Conservation (phyloP, 2,888 invertebrate species). For the Drosophila trichaetosa region DNA sequence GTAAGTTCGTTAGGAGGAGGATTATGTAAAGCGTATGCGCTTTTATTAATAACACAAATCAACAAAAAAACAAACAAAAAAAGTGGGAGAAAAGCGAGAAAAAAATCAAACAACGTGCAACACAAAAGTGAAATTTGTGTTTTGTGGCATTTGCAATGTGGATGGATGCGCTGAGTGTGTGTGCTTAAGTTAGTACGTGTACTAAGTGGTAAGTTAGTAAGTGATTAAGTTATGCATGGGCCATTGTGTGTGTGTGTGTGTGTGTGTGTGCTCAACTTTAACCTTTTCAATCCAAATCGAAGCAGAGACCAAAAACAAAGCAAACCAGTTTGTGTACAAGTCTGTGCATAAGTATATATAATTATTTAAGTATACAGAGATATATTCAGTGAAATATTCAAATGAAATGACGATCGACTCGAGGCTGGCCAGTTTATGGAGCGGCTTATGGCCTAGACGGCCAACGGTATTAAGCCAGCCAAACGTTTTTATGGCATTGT, state of each 20-base stretch:
- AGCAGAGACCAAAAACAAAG: slow-evolving; percentile 27
- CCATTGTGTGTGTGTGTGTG: slow-evolving; percentile 24
- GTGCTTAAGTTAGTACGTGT: slow-evolving; percentile 49
- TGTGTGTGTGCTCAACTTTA: slow-evolving; percentile 52
- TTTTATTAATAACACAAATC: slow-evolving; percentile 72
- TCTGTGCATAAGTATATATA: slow-evolving; percentile 26
- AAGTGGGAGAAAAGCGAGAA: slow-evolving; percentile 3
- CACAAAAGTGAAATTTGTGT: slow-evolving; percentile 68
- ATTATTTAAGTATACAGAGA: slow-evolving; percentile 8
- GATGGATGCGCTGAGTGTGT: slow-evolving; percentile 27
- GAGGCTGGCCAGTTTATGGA: slow-evolving; percentile 58
- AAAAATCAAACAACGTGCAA: slow-evolving; percentile 40
- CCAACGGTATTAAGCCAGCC: slow-evolving; percentile 59
- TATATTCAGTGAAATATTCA: slow-evolving; percentile 29
- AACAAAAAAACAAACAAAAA: slow-evolving; percentile 44
- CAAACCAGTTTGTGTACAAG: slow-evolving; percentile 59
- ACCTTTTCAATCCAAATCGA: slow-evolving; percentile 49
- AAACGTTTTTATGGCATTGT: slow-evolving; percentile 51
- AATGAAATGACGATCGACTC: slow-evolving; percentile 42
- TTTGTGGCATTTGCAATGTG: slow-evolving; percentile 43
- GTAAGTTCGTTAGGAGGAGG: slow-evolving; percentile 48
- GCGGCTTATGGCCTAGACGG: slow-evolving; percentile 74
- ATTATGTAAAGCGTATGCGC: slow-evolving; percentile 76
- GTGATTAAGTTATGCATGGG: slow-evolving; percentile 8
- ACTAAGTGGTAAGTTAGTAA: slow-evolving; percentile 18